Percentiles rank a stretch among this genome's conserved stretches.
phyloP scores from a whole-genome alignment of 2,888 invertebrate genomes.

The Stenichneumon culpator region DNA sequence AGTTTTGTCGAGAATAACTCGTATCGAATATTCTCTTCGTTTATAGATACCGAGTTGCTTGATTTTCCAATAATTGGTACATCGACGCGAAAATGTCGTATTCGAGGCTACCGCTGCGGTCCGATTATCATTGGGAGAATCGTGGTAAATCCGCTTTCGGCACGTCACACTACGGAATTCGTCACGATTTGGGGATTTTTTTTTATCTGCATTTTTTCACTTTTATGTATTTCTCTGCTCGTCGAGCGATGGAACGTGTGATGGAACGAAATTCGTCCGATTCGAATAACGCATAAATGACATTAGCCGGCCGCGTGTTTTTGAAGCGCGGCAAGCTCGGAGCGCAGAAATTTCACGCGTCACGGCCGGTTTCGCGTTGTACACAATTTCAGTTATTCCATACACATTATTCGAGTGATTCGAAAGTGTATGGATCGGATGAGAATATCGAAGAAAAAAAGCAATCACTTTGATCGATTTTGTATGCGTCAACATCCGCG shows the following conservation, averaged over 20 bases:
- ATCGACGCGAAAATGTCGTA: constrained; percentile 1
- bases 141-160: constrained; percentile 4
- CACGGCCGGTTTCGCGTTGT: neutral
- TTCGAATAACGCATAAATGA: neutral
- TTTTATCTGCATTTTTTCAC: neutral
- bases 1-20: neutral
- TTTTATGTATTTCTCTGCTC: neutral
- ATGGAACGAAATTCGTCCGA: neutral
- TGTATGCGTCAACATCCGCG: neutral
- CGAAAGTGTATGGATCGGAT: neutral
- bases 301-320: neutral
- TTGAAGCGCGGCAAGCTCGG: neutral
- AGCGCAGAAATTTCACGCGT: neutral
- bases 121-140: neutral
- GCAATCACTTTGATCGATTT: neutral
- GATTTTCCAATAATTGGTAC: constrained; percentile 19
- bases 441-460: neutral
- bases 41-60: neutral
- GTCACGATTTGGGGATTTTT: neutral
- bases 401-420: neutral
- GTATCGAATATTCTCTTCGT: neutral
- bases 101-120: neutral
- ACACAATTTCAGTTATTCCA: neutral
- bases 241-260: neutral
- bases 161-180: neutral